phyloP scores from a whole-genome alignment of 2,888 invertebrate genomes.

The Anodontia alba region DNA sequence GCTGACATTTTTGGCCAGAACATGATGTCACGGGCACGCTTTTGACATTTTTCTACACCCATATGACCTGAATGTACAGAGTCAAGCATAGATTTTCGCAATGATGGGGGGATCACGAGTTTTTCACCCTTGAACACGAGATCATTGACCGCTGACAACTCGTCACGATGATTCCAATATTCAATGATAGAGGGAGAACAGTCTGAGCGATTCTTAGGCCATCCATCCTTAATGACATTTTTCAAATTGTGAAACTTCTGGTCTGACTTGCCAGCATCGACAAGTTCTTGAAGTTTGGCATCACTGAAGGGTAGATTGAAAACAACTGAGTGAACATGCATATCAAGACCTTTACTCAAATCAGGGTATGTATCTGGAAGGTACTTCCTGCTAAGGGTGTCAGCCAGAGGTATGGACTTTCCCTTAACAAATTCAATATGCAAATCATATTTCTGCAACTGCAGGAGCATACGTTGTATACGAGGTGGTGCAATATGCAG shows the following conservation, averaged over 20 bases:
- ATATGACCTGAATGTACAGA: constrained; percentile 56
- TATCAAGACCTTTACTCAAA: background rate
- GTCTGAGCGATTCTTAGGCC: constrained; percentile 34
- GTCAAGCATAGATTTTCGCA: constrained; percentile 48
- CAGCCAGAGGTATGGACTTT: constrained; percentile 9
- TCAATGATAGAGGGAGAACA: constrained; percentile 21
- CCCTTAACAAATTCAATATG: background rate
- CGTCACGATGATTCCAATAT: constrained; percentile 43
- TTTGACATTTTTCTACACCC: constrained; percentile 51
- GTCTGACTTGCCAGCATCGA: constrained; percentile 3
- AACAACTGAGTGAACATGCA: constrained; percentile 37
- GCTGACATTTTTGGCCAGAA: constrained; percentile 58
- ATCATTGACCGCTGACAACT: constrained; percentile 29
- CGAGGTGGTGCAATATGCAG: constrained; percentile 30
- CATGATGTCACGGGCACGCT: constrained; percentile 45
- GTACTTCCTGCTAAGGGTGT: background rate
- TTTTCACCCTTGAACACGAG: constrained; percentile 39
- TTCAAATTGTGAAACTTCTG: constrained; percentile 19
- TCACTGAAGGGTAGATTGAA: constrained; percentile 17
- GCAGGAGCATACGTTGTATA: constrained; percentile 30
- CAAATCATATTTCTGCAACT: constrained; percentile 25
- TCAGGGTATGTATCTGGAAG: background rate
- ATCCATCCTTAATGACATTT: constrained; percentile 39
- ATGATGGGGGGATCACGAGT: constrained; percentile 41
- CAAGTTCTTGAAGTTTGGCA: constrained; percentile 1